Conservation (phyloP, 2,797 vertebrate species). For the Brotula barbata region DNA sequence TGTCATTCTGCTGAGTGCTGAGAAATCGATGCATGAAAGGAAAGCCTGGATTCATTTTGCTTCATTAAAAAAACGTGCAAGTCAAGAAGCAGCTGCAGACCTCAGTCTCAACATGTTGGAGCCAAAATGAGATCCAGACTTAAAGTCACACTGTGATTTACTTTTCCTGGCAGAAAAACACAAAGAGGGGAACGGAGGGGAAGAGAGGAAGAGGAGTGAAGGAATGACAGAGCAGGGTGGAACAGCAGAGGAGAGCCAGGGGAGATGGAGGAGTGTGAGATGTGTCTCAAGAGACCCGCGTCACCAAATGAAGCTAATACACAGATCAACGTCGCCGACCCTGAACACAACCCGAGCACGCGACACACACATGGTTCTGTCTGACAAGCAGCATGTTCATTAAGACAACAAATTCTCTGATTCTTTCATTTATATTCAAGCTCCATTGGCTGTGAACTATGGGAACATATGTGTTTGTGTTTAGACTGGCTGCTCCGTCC, state of each 20-base stretch:
- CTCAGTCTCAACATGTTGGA: conserved; percentile 55
- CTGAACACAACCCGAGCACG: conserved; percentile 4
- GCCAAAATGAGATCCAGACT: conserved; percentile 72
- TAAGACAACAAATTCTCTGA: conserved; percentile 16
- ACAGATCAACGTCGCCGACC: conserved; percentile 9
- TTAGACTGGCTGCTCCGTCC: conserved; percentile 17
- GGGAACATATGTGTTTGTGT: conserved; percentile 45
- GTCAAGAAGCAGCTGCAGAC: conserved; percentile 64
- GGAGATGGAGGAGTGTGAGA: conserved; percentile 47
- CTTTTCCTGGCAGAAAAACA: conserved; percentile 76
- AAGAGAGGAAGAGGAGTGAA: conserved; percentile 41
- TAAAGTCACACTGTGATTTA: conserved; percentile 72
- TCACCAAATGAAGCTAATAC: conserved; percentile 10
- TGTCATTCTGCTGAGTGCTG: conserved; percentile 23
- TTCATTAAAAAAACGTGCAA: conserved; percentile 36
- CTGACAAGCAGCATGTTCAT: conserved; percentile 26
- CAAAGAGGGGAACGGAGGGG: conserved; percentile 33
- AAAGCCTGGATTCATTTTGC: conserved; percentile 53
- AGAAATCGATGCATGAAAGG: conserved; percentile 9
- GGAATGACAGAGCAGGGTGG: conserved; percentile 41
- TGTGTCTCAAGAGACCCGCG: conserved; percentile 36
- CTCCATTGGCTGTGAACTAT: conserved; percentile 2
- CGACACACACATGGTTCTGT: neutral
- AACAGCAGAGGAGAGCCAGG: conserved; percentile 36
- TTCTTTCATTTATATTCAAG: conserved; percentile 12